Conservation (phyloP, 2,888 invertebrate species). For the Craniophora ligustri region DNA sequence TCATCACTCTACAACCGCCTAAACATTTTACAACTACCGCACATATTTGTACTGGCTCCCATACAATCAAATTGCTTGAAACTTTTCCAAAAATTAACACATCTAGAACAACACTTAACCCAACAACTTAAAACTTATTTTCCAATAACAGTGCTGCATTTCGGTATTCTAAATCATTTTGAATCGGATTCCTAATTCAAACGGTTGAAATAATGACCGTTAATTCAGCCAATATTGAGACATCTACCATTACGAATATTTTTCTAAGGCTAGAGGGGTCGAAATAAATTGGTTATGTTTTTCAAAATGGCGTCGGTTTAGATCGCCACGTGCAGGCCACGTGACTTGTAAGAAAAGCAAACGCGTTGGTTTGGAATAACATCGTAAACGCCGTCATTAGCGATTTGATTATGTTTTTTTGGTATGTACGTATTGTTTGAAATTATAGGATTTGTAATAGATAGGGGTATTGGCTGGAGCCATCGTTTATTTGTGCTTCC, state of each 20-base stretch:
- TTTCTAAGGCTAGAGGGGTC: slow-evolving; percentile 33
- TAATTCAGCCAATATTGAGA: slow-evolving; percentile 60
- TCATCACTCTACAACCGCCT: slow-evolving; percentile 61
- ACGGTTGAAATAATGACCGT: slow-evolving; percentile 80
- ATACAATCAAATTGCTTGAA: slow-evolving; percentile 62
- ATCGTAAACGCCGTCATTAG: slow-evolving; percentile 84
- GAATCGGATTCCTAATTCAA: slow-evolving; percentile 75
- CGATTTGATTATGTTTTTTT: slow-evolving; percentile 77
- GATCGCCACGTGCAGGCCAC: slow-evolving; percentile 77
- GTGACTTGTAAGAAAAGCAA: slow-evolving; percentile 80
- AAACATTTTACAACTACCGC: slow-evolving; percentile 67
- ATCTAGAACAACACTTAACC: slow-evolving; percentile 23
- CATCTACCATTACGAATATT: slow-evolving; percentile 8
- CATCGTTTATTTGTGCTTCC: slow-evolving; percentile 11
- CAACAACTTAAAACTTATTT: neutral
- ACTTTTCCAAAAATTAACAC: slow-evolving; percentile 18
- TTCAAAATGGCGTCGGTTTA: slow-evolving; percentile 74
- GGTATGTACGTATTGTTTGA: slow-evolving; percentile 69
- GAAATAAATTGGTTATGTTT: slow-evolving; percentile 54
- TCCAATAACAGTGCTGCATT: slow-evolving; percentile 17
- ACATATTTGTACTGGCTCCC: slow-evolving; percentile 56
- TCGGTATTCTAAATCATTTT: slow-evolving; percentile 37
- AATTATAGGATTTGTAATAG: slow-evolving; percentile 78
- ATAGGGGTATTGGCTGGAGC: slow-evolving; percentile 69
- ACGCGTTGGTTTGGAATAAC: slow-evolving; percentile 85